A percentile compares a stretch with the other conserved stretches of the same genome.
phyloP scores from a whole-genome alignment of 2,888 invertebrate genomes.

The Nephrotoma flavescens region DNA sequence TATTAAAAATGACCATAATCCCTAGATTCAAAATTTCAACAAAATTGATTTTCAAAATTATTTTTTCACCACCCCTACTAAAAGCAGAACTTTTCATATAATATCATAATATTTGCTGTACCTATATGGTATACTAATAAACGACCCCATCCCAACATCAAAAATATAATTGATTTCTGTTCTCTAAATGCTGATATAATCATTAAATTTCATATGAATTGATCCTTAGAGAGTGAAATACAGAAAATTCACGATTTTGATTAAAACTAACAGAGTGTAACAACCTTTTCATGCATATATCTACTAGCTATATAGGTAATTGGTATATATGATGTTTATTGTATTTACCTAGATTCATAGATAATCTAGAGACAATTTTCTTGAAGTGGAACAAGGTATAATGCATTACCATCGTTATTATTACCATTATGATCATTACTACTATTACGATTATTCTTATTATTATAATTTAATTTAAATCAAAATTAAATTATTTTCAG shows the following conservation, averaged over 20 bases:
- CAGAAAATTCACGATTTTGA: background rate
- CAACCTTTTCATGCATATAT: background rate
- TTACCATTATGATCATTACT: background rate
- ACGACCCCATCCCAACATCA: too few species aligned
- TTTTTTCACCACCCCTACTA: too few species aligned
- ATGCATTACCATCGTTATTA: background rate
- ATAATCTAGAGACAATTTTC: background rate
- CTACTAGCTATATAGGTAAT: background rate
- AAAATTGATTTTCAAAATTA: too few species aligned
- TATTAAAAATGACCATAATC: too few species aligned
- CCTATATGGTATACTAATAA: too few species aligned
- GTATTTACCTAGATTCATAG: too few species aligned
- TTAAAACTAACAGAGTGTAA: background rate
- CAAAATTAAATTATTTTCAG: background rate
- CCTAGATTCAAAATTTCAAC: too few species aligned
- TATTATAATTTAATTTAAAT: background rate
- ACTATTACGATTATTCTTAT: background rate
- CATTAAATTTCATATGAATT: background rate
- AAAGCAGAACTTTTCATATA: too few species aligned
- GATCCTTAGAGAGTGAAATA: background rate
- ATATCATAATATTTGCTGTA: too few species aligned
- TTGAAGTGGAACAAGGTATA: background rate
- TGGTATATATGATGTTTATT: too few species aligned
- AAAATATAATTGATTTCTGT: background rate
- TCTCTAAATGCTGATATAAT: background rate